A percentile compares a stretch with the other conserved stretches of the same genome.
Conservation (phyloP, 2,113 vertebrate genomes). For the Athene cunicularia region DNA sequence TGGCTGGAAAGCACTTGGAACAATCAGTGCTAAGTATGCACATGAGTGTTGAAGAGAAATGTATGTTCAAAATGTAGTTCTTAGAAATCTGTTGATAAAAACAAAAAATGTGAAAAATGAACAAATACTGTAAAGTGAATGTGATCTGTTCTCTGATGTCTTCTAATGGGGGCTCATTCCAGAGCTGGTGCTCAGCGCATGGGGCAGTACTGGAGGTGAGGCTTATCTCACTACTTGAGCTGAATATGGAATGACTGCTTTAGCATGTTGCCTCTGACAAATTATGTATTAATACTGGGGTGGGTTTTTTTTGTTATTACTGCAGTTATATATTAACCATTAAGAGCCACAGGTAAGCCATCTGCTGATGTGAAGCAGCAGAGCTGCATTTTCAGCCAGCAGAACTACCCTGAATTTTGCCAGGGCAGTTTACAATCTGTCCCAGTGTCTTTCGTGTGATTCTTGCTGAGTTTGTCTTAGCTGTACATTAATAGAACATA, state of each 20-base stretch:
- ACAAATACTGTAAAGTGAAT: not conserved
- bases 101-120: slow-evolving; percentile 9
- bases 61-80: slow-evolving; percentile 33
- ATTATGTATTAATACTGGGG: slow-evolving; percentile 29
- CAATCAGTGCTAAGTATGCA: slow-evolving; percentile 3
- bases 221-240: slow-evolving; percentile 52
- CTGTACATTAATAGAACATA: slow-evolving; percentile 30
- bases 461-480: slow-evolving; percentile 59
- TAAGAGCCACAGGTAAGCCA: slow-evolving; percentile 50
- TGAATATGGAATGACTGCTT: slow-evolving; percentile 23
- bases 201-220: not conserved
- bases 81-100: slow-evolving; percentile 52
- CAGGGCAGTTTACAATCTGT: not conserved
- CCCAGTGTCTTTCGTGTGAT: slow-evolving; percentile 27
- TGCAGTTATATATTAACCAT: slow-evolving; percentile 58
- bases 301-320: not conserved
- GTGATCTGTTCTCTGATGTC: not conserved
- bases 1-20: not conserved
- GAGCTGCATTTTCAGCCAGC: slow-evolving; percentile 1
- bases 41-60: not conserved
- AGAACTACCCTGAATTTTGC: slow-evolving; percentile 2
- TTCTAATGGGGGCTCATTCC: slow-evolving; percentile 36
- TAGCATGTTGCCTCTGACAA: slow-evolving; percentile 42
- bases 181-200: slow-evolving; percentile 21
- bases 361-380: slow-evolving; percentile 20